Percentiles rank a stretch among this genome's conserved stretches.
Conservation (phyloP, 2,797 vertebrate genomes). For the Pangasius djambal region DNA sequence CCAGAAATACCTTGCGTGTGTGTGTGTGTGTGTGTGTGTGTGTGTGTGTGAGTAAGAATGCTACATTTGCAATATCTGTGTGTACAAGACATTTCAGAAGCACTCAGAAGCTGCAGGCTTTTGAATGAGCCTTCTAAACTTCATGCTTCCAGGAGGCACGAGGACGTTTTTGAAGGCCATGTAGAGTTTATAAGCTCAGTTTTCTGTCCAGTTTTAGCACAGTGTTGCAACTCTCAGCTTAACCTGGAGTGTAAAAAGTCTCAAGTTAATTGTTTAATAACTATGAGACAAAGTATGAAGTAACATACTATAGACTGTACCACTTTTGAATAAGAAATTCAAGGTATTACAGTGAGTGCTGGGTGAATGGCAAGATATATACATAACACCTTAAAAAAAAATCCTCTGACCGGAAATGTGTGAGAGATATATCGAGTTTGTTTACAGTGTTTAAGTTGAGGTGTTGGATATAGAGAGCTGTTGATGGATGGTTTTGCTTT, state of each 20-base stretch:
- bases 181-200: neutral
- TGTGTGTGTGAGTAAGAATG: neutral
- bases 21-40: neutral
- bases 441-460: conserved; percentile 41
- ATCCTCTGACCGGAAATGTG: neutral
- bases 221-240: conserved; percentile 11
- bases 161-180: conserved; percentile 2
- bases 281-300: neutral
- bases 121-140: neutral
- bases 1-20: neutral
- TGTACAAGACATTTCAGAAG: conserved; percentile 5
- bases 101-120: neutral
- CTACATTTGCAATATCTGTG: conserved; percentile 20
- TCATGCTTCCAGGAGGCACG: conserved; percentile 18
- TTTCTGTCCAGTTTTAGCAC: conserved; percentile 5
- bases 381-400: neutral
- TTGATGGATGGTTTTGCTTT: neutral
- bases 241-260: neutral
- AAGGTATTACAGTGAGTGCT: neutral
- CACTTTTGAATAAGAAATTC: neutral
- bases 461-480: neutral
- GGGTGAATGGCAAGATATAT: neutral
- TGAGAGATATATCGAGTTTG: neutral
- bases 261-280: neutral
- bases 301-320: neutral